A percentile compares a stretch with the other conserved stretches of the same genome.
phyloP scores from a whole-genome alignment of 2,888 invertebrate genomes.

The Embidobia sp. region DNA sequence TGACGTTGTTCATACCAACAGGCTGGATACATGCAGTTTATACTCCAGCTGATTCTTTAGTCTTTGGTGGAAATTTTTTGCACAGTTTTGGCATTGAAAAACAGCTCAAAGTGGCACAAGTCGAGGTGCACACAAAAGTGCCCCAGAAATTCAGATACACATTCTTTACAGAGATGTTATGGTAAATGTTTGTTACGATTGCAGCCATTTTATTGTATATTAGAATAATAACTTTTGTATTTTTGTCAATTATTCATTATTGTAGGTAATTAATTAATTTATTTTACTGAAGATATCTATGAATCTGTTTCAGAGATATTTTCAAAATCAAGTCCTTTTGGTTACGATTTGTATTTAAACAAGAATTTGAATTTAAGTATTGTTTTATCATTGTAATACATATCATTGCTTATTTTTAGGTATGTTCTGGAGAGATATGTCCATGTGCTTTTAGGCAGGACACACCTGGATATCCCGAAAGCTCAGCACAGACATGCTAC shows the following conservation, averaged over 20 bases:
- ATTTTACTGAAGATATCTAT: no score
- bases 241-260: no score
- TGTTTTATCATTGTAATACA: no score
- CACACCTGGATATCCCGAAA: constrained; percentile 85
- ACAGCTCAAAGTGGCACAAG: constrained; percentile 96
- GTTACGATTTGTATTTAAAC: no score
- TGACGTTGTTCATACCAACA: constrained; percentile 98
- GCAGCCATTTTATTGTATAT: no score
- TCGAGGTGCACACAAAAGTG: constrained; percentile 97
- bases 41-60: constrained; percentile 97
- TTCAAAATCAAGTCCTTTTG: no score
- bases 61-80: constrained; percentile 98
- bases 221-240: no score
- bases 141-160: constrained; percentile 99
- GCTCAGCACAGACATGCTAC: constrained; percentile 74
- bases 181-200: no score
- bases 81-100: constrained; percentile 98
- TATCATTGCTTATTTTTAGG: constrained; percentile 72
- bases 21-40: constrained; percentile 99
- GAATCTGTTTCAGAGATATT: no score
- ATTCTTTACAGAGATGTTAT: constrained; percentile 98
- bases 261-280: no score
- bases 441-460: constrained; percentile 90
- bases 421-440: constrained; percentile 97
- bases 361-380: no score